Percentiles rank a stretch among this genome's conserved stretches.
phyloP scores from a whole-genome alignment of 2,113 vertebrate genomes.

The Anguilla rostrata region DNA sequence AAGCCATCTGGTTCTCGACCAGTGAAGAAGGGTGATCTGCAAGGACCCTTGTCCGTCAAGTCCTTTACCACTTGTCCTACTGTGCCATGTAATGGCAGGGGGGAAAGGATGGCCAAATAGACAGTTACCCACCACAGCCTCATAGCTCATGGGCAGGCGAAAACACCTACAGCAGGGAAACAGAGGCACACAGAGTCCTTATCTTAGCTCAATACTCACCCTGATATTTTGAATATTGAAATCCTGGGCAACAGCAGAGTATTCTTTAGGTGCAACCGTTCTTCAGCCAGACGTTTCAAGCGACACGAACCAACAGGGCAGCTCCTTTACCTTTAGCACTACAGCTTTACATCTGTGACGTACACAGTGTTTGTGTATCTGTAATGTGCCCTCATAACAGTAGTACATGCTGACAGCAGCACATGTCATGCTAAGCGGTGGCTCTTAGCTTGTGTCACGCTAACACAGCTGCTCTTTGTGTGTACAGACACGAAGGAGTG shows the following conservation, averaged over 20 bases:
- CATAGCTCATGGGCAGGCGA: neutral
- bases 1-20: neutral
- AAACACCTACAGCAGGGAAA: neutral
- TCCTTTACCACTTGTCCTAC: neutral
- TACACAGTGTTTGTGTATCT: no score
- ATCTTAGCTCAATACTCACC: neutral
- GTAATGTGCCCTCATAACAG: no score
- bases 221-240: conserved; percentile 14
- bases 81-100: neutral
- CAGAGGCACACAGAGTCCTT: neutral
- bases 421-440: no score
- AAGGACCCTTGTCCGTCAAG: neutral
- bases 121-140: neutral
- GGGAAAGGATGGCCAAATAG: neutral
- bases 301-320: no score
- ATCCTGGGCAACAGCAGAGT: neutral
- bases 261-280: neutral
- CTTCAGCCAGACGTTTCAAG: neutral
- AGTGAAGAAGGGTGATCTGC: conserved; percentile 8
- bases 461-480: no score
- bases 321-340: no score
- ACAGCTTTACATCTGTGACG: no score
- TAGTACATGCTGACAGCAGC: no score
- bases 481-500: no score
- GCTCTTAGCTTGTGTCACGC: no score